phyloP scores from a whole-genome alignment of 1,140 invertebrate genomes.

The Drosophila saltans region DNA sequence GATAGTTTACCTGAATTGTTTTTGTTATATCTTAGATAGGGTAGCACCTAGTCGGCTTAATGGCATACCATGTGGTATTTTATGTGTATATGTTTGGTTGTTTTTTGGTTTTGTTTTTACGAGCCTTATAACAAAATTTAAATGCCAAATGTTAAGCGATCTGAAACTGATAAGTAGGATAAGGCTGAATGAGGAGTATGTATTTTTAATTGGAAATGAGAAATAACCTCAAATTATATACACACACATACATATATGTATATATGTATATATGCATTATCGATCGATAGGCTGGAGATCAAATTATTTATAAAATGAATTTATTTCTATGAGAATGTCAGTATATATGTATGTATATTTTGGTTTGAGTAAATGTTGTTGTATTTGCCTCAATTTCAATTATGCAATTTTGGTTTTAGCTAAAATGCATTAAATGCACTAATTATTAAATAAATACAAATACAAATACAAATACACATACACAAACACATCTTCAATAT shows the following conservation, averaged over 20 bases:
- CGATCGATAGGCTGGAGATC: not conserved
- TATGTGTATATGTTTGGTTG: not conserved
- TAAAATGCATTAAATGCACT: constrained; percentile 50
- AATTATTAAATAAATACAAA: constrained; percentile 55
- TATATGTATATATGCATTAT: not conserved
- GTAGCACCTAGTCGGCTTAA: not conserved
- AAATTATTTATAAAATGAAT: not conserved
- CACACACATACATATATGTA: too few relatives aligned
- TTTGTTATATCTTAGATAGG: not conserved
- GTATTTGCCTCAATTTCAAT: constrained; percentile 33
- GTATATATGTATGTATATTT: constrained; percentile 2
- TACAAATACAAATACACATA: not conserved
- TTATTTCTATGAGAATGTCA: not conserved
- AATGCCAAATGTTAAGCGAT: constrained; percentile 54
- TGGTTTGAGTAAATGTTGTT: not conserved
- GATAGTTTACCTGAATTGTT: too few relatives aligned
- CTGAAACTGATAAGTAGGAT: constrained; percentile 64
- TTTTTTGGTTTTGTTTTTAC: constrained; percentile 46
- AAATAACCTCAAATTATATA: constrained; percentile 13
- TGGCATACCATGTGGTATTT: not conserved
- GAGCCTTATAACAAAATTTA: constrained; percentile 42
- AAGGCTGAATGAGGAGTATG: constrained; percentile 52
- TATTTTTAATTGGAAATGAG: constrained; percentile 25
- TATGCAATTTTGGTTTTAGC: constrained; percentile 25
- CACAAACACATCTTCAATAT: too few relatives aligned